These are phyloP conservation scores for Microcebus griseorufus DNA, from an alignment of 2,113 vertebrate species.

Conservation along the genomic window DNA sequence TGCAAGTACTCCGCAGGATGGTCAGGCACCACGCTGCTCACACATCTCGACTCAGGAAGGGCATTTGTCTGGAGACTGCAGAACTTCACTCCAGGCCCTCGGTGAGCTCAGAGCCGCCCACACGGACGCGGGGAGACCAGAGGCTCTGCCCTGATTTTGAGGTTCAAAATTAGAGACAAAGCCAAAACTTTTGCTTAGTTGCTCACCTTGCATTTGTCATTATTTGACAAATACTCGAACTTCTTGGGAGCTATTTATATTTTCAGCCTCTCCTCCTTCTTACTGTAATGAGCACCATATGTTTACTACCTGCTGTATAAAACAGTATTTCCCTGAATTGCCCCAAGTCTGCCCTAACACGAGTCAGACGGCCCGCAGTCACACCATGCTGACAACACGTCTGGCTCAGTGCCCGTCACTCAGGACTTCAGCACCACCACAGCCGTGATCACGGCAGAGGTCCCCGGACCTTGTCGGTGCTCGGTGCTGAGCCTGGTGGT, in stretches of 20 bases:
- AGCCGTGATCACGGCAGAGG: not conserved
- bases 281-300: not conserved
- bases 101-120: not conserved
- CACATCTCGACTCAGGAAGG: not conserved
- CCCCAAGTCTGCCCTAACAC: not conserved
- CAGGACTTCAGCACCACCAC: not conserved
- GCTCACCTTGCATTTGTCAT: not conserved
- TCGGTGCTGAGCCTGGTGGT: rapidly evolving
- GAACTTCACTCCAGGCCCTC: not conserved
- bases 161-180: not conserved
- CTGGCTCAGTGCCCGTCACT: not conserved
- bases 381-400: not conserved
- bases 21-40: not conserved
- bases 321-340: not conserved
- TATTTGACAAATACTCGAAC: constrained; percentile 15
- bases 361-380: not conserved
- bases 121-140: not conserved
- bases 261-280: not conserved
- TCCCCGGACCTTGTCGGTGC: not conserved
- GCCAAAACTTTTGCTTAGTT: not conserved
- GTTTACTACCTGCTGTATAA: not conserved
- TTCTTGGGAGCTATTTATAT: not conserved
- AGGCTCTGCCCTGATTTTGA: not conserved
- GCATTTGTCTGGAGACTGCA: not conserved
- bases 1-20: not conserved